phyloP scores from a whole-genome alignment of 2,113 vertebrate genomes.

The Heterotis niloticus region DNA sequence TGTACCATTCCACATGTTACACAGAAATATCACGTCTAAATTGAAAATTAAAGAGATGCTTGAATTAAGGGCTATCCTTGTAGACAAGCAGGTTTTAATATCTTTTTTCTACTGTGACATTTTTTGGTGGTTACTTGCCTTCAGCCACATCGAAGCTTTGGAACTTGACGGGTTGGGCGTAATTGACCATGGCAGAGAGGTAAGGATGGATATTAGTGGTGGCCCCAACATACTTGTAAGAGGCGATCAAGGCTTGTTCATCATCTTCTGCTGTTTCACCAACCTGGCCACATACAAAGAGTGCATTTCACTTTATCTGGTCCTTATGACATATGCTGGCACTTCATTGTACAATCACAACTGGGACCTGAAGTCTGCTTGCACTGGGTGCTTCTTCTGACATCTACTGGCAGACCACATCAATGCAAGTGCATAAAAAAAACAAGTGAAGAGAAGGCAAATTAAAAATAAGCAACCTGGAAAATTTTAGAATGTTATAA shows the following conservation, averaged over 20 bases:
- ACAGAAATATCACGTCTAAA: constrained; percentile 14
- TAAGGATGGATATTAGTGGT: constrained; percentile 97
- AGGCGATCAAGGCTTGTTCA: constrained; percentile 92
- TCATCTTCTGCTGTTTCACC: constrained; percentile 82
- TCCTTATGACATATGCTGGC: no score
- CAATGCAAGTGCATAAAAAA: no score
- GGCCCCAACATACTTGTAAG: constrained; percentile 94
- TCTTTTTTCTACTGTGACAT: not conserved
- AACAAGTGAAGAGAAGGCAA: no score
- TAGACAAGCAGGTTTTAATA: not conserved
- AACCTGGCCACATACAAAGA: constrained; percentile 62
- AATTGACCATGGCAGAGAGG: constrained; percentile 98
- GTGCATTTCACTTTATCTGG: not conserved
- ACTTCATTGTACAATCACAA: no score
- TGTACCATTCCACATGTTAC: constrained; percentile 8
- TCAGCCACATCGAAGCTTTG: constrained; percentile 93
- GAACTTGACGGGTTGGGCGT: constrained; percentile 97
- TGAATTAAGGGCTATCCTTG: not conserved
- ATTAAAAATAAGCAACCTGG: no score
- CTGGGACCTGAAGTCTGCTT: no score
- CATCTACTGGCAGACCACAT: no score
- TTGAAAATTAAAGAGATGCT: constrained; percentile 15
- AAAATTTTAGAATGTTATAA: no score
- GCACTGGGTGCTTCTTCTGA: no score
- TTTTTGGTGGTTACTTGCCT: constrained; percentile 67